Evolutionary conservation across 1,140 invertebrate genomes (phyloP).

Genomic region (Cylas formicarius): DNA sequence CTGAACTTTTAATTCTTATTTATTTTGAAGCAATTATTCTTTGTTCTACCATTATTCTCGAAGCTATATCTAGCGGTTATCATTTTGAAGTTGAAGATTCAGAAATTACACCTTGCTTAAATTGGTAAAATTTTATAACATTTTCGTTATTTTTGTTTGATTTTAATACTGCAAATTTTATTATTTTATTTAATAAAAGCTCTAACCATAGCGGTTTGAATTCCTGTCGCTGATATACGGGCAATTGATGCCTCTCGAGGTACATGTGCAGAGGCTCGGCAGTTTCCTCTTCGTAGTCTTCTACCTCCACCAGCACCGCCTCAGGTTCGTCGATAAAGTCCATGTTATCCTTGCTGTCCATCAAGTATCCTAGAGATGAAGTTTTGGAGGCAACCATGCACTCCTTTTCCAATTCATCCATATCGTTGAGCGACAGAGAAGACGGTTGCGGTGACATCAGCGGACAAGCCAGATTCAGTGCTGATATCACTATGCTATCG

Average conservation of each 20-base stretch:
- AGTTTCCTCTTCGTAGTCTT: slow-evolving; percentile 60
- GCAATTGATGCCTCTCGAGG: slow-evolving; percentile 54
- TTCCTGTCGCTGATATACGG: slow-evolving; percentile 51
- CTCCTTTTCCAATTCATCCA: slow-evolving; percentile 52
- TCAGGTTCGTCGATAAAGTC: slow-evolving; percentile 49
- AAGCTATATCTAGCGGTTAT: too few relatives aligned
- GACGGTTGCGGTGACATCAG: slow-evolving; percentile 55
- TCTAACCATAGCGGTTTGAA: slow-evolving; percentile 37
- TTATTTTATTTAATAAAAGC: slow-evolving; percentile 9
- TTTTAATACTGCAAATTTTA: too few relatives aligned
- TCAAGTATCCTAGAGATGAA: slow-evolving; percentile 34
- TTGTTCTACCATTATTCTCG: too few relatives aligned
- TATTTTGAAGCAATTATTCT: too few relatives aligned
- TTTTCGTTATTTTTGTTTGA: too few relatives aligned
- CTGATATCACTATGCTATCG: slow-evolving; percentile 52
- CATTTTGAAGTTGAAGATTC: too few relatives aligned
- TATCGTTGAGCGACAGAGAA: slow-evolving; percentile 63
- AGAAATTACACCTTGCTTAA: too few relatives aligned
- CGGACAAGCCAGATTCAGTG: slow-evolving; percentile 29
- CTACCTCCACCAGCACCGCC: slow-evolving; percentile 61
- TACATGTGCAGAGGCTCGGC: slow-evolving; percentile 56
- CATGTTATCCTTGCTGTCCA: slow-evolving; percentile 6
- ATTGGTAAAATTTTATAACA: too few relatives aligned
- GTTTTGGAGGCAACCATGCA: slow-evolving; percentile 34
- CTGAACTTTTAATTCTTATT: too few relatives aligned